Evolutionary conservation across 2,113 vertebrate genomes (phyloP).

Genomic region (Upupa epops): DNA sequence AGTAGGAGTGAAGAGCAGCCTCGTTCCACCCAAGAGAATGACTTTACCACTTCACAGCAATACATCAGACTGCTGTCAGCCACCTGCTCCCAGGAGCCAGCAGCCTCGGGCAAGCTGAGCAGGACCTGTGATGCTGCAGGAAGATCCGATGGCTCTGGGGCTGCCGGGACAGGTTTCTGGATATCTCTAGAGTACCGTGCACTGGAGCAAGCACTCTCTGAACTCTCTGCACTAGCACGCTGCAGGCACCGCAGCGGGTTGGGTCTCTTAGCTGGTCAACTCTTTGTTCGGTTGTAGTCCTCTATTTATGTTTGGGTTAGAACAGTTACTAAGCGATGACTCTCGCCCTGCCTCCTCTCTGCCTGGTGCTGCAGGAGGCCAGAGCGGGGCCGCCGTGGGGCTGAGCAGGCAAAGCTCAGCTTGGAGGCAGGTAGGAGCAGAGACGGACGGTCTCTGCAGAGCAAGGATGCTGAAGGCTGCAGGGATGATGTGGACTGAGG

Average conservation of each 20-base stretch:
- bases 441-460: background rate
- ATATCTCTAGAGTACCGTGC: constrained; percentile 49
- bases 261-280: constrained; percentile 58
- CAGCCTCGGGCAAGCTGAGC: background rate
- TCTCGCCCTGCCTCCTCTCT: constrained; percentile 18
- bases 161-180: background rate
- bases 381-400: background rate
- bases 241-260: background rate
- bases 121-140: background rate
- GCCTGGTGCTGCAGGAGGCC: background rate
- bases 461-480: background rate
- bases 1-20: constrained; percentile 47
- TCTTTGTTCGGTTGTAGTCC: constrained; percentile 53
- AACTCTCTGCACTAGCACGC: constrained; percentile 47
- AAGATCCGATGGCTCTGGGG: background rate
- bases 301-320: constrained; percentile 65
- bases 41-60: background rate
- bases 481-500: background rate
- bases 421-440: background rate
- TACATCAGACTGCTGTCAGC: background rate
- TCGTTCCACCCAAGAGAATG: background rate
- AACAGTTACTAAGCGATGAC: constrained; percentile 46
- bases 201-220: constrained; percentile 51
- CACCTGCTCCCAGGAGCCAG: background rate
- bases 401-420: background rate